Conservation (phyloP, 2,797 vertebrate genomes). For the Pangasius macronema region DNA sequence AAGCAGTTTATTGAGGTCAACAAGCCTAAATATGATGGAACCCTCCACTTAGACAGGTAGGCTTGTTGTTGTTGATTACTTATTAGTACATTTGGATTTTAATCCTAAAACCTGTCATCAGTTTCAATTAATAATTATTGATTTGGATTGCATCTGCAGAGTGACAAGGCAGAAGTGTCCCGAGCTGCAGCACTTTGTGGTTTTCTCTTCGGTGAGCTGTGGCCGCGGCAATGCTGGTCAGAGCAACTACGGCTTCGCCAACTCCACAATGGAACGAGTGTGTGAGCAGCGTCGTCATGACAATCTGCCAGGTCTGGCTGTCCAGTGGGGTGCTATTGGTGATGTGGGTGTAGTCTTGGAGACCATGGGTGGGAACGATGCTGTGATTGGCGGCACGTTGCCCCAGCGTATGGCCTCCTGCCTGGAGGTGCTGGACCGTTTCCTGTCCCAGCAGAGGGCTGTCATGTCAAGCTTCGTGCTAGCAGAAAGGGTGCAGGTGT, state of each 20-base stretch:
- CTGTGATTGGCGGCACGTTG: conserved; percentile 85
- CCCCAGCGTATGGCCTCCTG: conserved; percentile 92
- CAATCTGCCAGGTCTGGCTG: conserved; percentile 85
- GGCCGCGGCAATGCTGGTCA: conserved; percentile 94
- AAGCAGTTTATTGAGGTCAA: conserved; percentile 85
- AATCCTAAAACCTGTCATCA: background rate
- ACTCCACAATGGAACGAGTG: conserved; percentile 95
- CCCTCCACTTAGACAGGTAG: conserved; percentile 88
- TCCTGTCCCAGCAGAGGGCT: conserved; percentile 82
- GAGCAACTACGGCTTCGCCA: conserved; percentile 95
- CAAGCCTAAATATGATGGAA: conserved; percentile 90
- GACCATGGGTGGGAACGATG: conserved; percentile 81
- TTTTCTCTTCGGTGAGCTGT: conserved; percentile 95
- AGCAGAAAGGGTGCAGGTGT: conserved; percentile 78
- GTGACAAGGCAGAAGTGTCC: conserved; percentile 85
- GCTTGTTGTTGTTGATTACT: background rate
- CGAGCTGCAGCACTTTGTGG: conserved; percentile 89
- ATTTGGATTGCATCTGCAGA: conserved; percentile 66
- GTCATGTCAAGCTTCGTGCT: conserved; percentile 93
- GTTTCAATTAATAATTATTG: background rate
- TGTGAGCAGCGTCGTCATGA: conserved; percentile 86
- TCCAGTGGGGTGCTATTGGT: conserved; percentile 96
- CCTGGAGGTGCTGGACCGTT: conserved; percentile 88
- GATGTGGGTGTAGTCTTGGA: conserved; percentile 92
- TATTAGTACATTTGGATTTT: background rate